Conservation (phyloP, 2,113 vertebrate genomes). For the Myotis brandtii region DNA sequence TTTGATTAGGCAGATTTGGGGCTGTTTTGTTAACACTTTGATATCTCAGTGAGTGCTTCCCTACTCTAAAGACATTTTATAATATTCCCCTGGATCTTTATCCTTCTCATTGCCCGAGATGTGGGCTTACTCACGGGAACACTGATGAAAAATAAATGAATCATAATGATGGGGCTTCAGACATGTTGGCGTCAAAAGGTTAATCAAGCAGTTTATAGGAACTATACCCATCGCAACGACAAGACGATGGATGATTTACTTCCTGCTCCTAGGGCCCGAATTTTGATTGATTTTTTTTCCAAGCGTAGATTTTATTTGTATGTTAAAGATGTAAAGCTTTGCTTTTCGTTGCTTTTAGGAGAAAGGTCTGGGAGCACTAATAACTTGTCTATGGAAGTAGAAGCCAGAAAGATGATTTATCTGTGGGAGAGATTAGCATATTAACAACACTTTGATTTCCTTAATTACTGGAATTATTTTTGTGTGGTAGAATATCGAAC, state of each 20-base stretch:
- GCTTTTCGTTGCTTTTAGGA: background rate
- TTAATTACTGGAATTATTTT: background rate
- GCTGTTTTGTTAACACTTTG: background rate
- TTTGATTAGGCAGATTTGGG: background rate
- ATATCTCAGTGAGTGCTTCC: background rate
- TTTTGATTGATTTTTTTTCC: background rate
- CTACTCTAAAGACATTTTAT: background rate
- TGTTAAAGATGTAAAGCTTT: background rate
- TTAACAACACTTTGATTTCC: background rate
- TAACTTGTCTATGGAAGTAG: background rate
- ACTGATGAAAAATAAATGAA: conserved; percentile 20
- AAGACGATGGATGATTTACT: background rate
- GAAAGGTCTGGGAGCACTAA: background rate
- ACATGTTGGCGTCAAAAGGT: background rate
- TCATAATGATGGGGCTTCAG: background rate
- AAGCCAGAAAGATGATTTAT: background rate
- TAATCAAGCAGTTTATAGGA: conserved; percentile 1
- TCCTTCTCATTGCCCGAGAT: background rate
- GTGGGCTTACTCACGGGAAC: background rate
- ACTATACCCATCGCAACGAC: rapidly evolving
- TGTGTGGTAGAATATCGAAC: background rate
- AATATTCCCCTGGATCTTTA: conserved; percentile 19
- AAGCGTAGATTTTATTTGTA: background rate
- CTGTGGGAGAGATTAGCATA: background rate
- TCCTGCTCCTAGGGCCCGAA: background rate